These are phyloP conservation scores for Hymenochirus boettgeri DNA, from an alignment of 2,113 vertebrate genomes.

Conservation along the genomic window DNA sequence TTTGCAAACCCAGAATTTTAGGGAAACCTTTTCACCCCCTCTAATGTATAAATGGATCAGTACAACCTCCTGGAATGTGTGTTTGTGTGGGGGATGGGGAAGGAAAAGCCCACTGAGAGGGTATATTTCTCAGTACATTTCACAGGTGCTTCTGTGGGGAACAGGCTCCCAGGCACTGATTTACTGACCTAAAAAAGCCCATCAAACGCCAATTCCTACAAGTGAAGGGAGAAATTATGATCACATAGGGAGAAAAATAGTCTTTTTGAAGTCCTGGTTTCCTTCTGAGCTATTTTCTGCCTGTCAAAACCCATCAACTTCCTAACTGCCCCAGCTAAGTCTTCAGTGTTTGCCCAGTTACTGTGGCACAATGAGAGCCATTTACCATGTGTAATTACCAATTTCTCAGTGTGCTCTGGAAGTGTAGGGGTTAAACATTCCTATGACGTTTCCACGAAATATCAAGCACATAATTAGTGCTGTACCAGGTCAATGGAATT, in stretches of 20 bases:
- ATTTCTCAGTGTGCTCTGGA: too few species aligned
- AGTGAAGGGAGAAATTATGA: slow-evolving; percentile 53
- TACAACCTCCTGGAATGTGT: slow-evolving; percentile 39
- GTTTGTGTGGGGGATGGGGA: background rate
- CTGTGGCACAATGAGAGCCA: slow-evolving; percentile 23
- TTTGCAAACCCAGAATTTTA: too few species aligned
- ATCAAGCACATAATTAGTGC: too few species aligned
- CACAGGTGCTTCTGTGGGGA: slow-evolving; percentile 62
- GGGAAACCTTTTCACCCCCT: background rate
- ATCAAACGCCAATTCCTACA: slow-evolving; percentile 55
- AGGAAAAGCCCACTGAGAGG: slow-evolving; percentile 49
- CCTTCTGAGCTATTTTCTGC: slow-evolving; percentile 69
- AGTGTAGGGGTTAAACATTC: too few species aligned
- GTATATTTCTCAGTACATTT: slow-evolving; percentile 48
- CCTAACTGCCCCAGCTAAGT: slow-evolving; percentile 53
- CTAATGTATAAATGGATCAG: slow-evolving; percentile 39
- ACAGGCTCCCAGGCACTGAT: slow-evolving; percentile 58
- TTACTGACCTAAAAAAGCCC: slow-evolving; percentile 61
- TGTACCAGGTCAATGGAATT: too few species aligned
- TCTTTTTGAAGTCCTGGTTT: slow-evolving; percentile 57
- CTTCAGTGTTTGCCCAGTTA: slow-evolving; percentile 34
- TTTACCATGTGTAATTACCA: slow-evolving; percentile 13
- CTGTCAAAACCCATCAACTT: slow-evolving; percentile 65
- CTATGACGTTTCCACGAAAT: too few species aligned
- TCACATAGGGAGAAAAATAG: slow-evolving; percentile 48